Evolutionary conservation across 2,113 vertebrate genomes (phyloP).

Genomic region (Urocitellus parryii): DNA sequence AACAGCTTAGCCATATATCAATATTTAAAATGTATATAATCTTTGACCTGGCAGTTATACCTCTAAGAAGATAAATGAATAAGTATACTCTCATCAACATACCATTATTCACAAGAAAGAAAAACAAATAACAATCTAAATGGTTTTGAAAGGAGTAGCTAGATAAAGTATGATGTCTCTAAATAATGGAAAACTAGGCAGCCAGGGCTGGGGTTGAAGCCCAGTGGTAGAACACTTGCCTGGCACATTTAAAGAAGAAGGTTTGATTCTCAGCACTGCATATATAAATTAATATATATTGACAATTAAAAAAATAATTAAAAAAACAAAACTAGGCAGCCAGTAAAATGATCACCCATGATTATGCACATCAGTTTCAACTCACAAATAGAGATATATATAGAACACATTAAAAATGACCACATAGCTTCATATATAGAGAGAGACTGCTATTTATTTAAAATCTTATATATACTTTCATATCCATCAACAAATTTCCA

Average conservation of each 20-base stretch:
- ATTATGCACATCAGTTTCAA: neutral
- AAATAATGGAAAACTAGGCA: no score
- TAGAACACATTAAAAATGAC: conserved; percentile 9
- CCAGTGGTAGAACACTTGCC: no score
- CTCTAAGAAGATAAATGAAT: neutral
- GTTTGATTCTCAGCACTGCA: no score
- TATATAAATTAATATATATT: no score
- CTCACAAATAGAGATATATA: neutral
- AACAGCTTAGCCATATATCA: neutral
- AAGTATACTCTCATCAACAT: neutral
- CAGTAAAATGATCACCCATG: neutral
- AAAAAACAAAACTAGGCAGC: neutral
- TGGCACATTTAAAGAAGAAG: no score
- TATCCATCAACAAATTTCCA: neutral
- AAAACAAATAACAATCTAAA: neutral
- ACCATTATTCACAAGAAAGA: neutral
- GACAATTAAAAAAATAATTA: no score
- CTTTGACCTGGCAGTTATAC: neutral
- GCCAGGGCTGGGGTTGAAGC: no score
- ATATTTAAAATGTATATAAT: neutral
- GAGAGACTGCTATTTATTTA: neutral
- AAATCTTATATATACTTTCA: neutral
- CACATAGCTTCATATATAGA: neutral
- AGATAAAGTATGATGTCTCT: neutral
- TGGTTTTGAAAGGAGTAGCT: neutral